Conservation (phyloP, 2,797 vertebrate species). For the Halcyon badia region DNA sequence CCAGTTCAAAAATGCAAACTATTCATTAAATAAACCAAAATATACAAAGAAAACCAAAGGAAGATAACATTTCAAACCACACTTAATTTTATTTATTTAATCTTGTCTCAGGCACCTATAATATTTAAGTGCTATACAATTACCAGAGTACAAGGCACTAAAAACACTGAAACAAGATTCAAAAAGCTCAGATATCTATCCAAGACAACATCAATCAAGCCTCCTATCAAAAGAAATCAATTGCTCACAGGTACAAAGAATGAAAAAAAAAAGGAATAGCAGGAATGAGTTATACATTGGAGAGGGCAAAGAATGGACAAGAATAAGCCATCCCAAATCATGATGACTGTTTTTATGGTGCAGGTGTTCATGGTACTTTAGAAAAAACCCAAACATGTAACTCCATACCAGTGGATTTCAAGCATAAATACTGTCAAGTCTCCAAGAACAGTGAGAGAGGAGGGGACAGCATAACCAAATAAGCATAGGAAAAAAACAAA, state of each 20-base stretch:
- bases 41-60: conserved; percentile 6
- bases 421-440: background rate
- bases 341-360: background rate
- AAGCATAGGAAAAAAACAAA: background rate
- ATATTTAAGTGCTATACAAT: background rate
- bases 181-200: conserved; percentile 5
- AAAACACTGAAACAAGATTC: background rate
- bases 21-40: conserved; percentile 42
- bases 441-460: background rate
- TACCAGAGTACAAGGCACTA: background rate
- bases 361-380: background rate
- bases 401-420: background rate
- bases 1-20: background rate
- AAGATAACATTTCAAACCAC: background rate
- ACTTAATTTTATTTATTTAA: conserved; percentile 47
- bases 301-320: background rate
- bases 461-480: background rate
- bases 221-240: conserved; percentile 13
- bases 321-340: background rate
- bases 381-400: background rate
- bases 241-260: background rate
- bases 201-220: conserved; percentile 23
- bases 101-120: background rate
- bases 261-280: background rate
- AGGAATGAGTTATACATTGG: background rate